Evolutionary conservation across 1,140 invertebrate genomes (phyloP), one percentile per base, ranked within the genome.

Genomic region (Drosophila watanabei): DNA sequence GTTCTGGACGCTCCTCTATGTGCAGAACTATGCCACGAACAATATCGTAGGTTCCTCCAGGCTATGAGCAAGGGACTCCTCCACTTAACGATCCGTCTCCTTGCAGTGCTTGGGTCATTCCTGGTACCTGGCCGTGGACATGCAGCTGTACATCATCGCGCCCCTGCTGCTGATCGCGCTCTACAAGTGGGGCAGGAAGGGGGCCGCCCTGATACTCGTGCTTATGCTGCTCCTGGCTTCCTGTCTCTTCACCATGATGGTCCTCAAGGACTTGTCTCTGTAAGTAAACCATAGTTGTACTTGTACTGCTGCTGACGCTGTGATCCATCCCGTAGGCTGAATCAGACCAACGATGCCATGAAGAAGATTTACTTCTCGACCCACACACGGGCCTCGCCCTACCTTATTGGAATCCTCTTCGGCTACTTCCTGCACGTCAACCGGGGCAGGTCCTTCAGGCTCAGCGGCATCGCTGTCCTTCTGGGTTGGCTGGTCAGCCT

Each of bases 111-210:
- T 98, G 95, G 96, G 96, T 41, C 97, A 97, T 94, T 96, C 96
- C 0, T 98, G 97, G 97, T 98, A 98, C 84, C 93, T 98, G 49
- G 96, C 97, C 2, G 97, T 97, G 56, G 97, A 98, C 83, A 97
- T 97, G 77, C 97, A 98, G 92, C 94, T 98, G 54, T 97, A 97
- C 90, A 93, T 97, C 51, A 88, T 97, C 8, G 95, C 96, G 8
- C 96, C 97, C 0, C 90, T 97, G 16, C 94, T 98, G 43, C 94
- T 97, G 57, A 95, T 95, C 86, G 94, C 94, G 5, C 91, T 96
- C 30, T 96, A 95, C 94, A 95, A 94, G 63, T 96, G 95, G 94
- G 93, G 94, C 33, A 79, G 61, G 13, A 85, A 63, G 63, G 81
- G 75, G 4, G 76, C 75, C 30, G 68, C 70, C 5, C 70, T 16